Evolutionary conservation across 2,797 vertebrate species (phyloP), one percentile per base, ranked within the genome.

Genomic region (Craterocephalus amniculus): DNA sequence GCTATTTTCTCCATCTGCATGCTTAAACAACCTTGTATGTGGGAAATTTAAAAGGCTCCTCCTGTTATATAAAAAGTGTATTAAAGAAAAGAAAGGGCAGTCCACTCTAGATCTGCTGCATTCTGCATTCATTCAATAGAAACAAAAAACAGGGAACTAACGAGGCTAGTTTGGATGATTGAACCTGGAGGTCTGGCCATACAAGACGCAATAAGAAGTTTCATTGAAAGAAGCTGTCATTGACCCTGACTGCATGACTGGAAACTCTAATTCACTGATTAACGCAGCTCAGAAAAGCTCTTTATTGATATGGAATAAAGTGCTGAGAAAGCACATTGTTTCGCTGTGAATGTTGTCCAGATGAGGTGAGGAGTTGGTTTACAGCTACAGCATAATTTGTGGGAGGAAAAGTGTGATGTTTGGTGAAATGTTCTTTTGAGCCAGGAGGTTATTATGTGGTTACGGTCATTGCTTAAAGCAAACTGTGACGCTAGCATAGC

Each of bases 11-110:
- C 26, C 35, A 51, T 32, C 31, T 78, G 40, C 70, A 68, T 77
- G 58, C 66, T 72, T 59, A 79, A 80, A 75, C 68, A 84, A 81
- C 82, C 76, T 84, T 83, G 77, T 26, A 12, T 29, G 40, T 32
- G 62, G 62, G 20, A 69, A 64, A 70, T 20, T 6, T 40, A 62
- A 65, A 70, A 58, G 56, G 0, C 4, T 16, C 36, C 32, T 64
- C 31, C 63, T 54, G 11, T 70, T 31, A 51, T 3, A 52, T 6
- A 78, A 66, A 68, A 64, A 61, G 36, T 27, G 36, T 56, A 52
- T 58, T 6, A 49, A 45, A 67, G 26, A 51, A 26, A 18, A 76
- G 18, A 56, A 57, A 45, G 66, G 61, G 64, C 64, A 43, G 60
- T 52, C 20, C 38, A 3, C 4, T 35, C 40, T 62, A 18, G 4